Evolutionary conservation across 2,797 vertebrate genomes (phyloP), one percentile per base, ranked within the genome.

Genomic region (Crypturellus tataupa): DNA sequence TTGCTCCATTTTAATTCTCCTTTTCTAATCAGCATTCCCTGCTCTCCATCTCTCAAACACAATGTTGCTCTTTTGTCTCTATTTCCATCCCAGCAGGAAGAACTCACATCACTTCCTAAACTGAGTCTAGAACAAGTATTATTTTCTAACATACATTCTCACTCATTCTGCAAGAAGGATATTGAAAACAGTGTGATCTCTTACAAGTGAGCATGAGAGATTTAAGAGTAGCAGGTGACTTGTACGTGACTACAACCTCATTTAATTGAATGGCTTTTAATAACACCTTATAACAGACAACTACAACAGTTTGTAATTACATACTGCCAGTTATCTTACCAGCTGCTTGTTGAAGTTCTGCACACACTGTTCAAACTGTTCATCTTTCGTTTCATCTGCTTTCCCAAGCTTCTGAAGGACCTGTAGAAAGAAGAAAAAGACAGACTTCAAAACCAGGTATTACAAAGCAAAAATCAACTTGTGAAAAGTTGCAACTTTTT

Each of bases 341-440:
- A 99, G 98, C 98, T 99, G 99, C 97, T 99, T 99, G 97, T 98
- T 99, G 98, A 99, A 99, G 97, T 99, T 99, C 91, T 99, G 99
- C 87, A 99, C 99, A 6, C 98, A 99, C 89, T 99, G 99, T 95
- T 99, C 99, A 77, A 99, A 99, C 78, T 99, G 99, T 58, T 98
- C 97, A 82, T 99, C 99, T 98, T 99, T 99, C 70, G 99, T 99
- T 97, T 99, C 99, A 49, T 99, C 99, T 2, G 99, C 99, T 98
- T 99, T 99, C 35, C 99, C 99, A 87, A 99, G 98, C 93, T 99
- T 99, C 98, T 99, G 99, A 75, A 99, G 97, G 91, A 99, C 99
- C 99, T 99, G 97, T 37, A 31, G 19, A 51, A 80, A 88, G 39
- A 89, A 29, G 5, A 89, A 37, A 69, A 91, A 79, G 59, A 56